Percentiles rank a stretch among this genome's conserved stretches.
Conservation (phyloP, 30 jellyfish, hydroid and myxozoan genomes). For the Mastigias papua region DNA sequence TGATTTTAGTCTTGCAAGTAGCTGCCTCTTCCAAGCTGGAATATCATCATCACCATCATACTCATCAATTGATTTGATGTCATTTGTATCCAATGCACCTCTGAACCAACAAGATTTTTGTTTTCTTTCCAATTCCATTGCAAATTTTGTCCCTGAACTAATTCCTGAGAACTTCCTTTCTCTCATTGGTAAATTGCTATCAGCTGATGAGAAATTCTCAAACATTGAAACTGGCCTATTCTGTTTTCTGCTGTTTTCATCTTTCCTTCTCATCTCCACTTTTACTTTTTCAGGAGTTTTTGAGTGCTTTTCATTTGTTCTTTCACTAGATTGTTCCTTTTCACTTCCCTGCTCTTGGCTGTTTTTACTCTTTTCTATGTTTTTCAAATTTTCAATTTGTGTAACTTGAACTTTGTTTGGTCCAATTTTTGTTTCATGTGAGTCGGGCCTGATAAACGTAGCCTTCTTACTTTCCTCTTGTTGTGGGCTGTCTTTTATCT, state of each 20-base stretch:
- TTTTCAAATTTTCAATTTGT: conserved; percentile 36
- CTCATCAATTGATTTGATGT: conserved; percentile 31
- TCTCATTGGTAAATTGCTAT: background rate
- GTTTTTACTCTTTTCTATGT: conserved; percentile 40
- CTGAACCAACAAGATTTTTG: conserved; percentile 71
- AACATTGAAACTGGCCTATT: conserved; percentile 70
- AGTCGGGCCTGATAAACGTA: background rate
- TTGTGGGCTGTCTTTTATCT: background rate
- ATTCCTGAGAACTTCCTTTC: background rate
- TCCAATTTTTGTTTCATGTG: background rate
- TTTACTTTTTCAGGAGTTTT: background rate
- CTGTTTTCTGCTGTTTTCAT: background rate
- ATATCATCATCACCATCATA: conserved; percentile 48
- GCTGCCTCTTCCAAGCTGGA: conserved; percentile 73
- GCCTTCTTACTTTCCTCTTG: background rate
- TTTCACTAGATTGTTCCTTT: background rate
- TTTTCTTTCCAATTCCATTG: conserved; percentile 59
- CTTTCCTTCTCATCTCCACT: conserved; percentile 29
- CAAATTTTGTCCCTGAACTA: conserved; percentile 31
- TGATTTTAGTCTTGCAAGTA: conserved; percentile 60
- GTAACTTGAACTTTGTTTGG: background rate
- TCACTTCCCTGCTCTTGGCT: background rate
- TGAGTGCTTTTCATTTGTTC: background rate
- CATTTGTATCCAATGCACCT: conserved; percentile 52
- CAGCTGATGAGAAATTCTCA: conserved; percentile 10